Conservation (phyloP, 2,113 vertebrate species). For the Holacanthus passer region DNA sequence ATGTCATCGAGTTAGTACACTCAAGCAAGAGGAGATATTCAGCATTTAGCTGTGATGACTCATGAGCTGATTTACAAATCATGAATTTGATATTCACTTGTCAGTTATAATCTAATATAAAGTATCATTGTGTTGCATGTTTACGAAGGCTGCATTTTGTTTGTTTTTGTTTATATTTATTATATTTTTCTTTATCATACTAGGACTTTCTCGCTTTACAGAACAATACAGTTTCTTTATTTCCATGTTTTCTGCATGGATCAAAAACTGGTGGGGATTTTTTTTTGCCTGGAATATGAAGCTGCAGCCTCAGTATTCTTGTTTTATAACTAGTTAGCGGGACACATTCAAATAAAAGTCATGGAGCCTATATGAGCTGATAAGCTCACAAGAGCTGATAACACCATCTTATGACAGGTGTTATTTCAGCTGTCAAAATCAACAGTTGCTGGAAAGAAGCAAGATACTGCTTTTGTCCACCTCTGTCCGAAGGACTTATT, state of each 20-base stretch:
- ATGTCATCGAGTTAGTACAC: not conserved
- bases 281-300: too few relatives aligned
- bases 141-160: not conserved
- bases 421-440: too few relatives aligned
- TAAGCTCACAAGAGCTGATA: not conserved
- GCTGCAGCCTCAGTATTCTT: too few relatives aligned
- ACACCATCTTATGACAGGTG: too few relatives aligned
- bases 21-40: not conserved
- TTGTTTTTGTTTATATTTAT: too few relatives aligned
- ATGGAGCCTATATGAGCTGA: too few relatives aligned
- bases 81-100: not conserved
- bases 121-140: not conserved
- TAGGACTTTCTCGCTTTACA: too few relatives aligned
- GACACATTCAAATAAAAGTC: too few relatives aligned
- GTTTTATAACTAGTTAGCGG: not conserved
- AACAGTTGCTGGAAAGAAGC: not conserved
- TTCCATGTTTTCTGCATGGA: too few relatives aligned
- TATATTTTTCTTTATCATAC: too few relatives aligned
- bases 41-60: not conserved
- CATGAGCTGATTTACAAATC: not conserved
- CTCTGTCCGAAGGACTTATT: not conserved
- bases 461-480: not conserved
- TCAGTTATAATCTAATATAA: not conserved
- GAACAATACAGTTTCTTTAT: too few relatives aligned
- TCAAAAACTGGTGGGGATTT: too few relatives aligned